These are phyloP conservation scores for Lophochroa leadbeateri DNA, from an alignment of 2,113 vertebrate genomes.

Conservation along the genomic window DNA sequence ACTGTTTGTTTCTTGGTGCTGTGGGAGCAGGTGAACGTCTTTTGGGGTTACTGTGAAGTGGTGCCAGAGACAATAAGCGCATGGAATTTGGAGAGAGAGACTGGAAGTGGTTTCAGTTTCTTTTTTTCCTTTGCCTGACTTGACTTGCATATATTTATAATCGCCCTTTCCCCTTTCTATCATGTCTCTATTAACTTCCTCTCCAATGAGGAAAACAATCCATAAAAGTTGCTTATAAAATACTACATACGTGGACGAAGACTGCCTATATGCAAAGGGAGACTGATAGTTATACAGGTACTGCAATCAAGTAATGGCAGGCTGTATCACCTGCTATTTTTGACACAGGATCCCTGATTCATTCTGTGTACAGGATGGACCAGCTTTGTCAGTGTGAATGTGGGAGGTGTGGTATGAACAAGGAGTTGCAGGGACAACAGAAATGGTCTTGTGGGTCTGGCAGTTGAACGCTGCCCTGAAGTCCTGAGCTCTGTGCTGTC, in stretches of 20 bases:
- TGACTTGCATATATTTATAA: conserved; percentile 20
- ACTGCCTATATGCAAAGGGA: neutral
- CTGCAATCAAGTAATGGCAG: neutral
- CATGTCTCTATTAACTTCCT: neutral
- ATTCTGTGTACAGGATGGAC: neutral
- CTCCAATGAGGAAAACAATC: neutral
- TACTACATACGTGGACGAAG: neutral
- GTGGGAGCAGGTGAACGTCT: conserved; percentile 40
- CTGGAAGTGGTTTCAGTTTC: conserved; percentile 40
- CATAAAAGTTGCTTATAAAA: neutral
- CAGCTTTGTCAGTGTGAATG: neutral
- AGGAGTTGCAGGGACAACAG: neutral
- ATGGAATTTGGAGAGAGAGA: neutral
- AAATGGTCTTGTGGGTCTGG: neutral
- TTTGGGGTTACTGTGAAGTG: conserved; percentile 35
- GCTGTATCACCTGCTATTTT: neutral
- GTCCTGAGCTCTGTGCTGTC: neutral
- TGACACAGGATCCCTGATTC: neutral
- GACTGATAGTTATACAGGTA: neutral
- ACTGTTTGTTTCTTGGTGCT: conserved; percentile 21
- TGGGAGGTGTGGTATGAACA: neutral
- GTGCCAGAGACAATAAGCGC: neutral
- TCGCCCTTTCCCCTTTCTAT: neutral
- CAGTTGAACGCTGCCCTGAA: neutral
- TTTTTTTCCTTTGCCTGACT: neutral